phyloP scores from a whole-genome alignment of 2,113 vertebrate species.

The Lethenteron reissneri region DNA sequence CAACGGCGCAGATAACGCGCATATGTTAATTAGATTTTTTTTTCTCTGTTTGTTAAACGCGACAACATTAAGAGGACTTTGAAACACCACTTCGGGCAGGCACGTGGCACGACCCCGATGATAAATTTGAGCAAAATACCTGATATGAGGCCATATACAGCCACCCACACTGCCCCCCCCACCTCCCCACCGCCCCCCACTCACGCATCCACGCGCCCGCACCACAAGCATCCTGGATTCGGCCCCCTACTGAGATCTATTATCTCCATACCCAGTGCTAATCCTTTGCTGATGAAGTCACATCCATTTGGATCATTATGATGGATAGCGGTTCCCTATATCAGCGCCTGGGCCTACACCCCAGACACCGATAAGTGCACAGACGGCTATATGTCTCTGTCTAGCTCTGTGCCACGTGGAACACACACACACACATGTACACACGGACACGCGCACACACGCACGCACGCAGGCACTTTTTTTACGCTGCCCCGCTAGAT shows the following conservation, averaged over 20 bases:
- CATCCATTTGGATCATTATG: slow-evolving; percentile 7
- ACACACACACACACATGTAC: slow-evolving; percentile 3
- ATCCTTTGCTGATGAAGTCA: slow-evolving; percentile 5
- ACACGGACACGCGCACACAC: neutral
- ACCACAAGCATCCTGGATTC: neutral
- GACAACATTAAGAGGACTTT: no score
- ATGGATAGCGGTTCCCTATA: neutral
- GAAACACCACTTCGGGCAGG: no score
- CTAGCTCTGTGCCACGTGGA: neutral
- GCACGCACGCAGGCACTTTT: neutral
- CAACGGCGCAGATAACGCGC: no score
- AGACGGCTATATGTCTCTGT: neutral
- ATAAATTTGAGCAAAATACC: no score
- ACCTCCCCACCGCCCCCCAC: no score
- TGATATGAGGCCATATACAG: no score
- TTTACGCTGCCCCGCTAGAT: neutral
- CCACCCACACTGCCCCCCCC: no score
- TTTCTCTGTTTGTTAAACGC: no score
- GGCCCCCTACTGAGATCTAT: slow-evolving; percentile 1
- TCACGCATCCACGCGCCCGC: no score
- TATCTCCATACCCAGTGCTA: neutral
- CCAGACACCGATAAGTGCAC: slow-evolving; percentile 6
- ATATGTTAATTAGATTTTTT: no score
- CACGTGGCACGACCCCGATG: no score
- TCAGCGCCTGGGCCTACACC: neutral